Conservation (phyloP, 2,797 vertebrate genomes). For the Atherinosoma microstoma region DNA sequence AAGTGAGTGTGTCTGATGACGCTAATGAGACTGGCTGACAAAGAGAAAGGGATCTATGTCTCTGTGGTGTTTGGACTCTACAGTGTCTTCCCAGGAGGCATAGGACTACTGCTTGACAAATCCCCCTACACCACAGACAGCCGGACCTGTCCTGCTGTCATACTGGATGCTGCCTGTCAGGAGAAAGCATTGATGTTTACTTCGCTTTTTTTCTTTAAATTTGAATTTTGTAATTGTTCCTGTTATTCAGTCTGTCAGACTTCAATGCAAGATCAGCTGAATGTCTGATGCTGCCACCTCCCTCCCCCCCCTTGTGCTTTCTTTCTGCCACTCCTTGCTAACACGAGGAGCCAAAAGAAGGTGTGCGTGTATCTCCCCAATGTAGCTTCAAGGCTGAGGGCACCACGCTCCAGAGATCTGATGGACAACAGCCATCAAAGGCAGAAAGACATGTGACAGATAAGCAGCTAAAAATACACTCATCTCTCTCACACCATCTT, state of each 20-base stretch:
- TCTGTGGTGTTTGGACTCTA: slow-evolving; percentile 47
- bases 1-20: slow-evolving; percentile 22
- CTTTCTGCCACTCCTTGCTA: slow-evolving; percentile 25
- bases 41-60: slow-evolving; percentile 33
- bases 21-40: slow-evolving; percentile 66
- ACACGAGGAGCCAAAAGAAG: slow-evolving; percentile 5
- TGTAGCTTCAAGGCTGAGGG: slow-evolving; percentile 81
- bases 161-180: slow-evolving; percentile 32
- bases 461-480: slow-evolving; percentile 79
- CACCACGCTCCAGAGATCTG: slow-evolving; percentile 80
- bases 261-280: background rate
- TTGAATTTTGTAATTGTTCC: slow-evolving; percentile 1
- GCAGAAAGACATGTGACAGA: slow-evolving; percentile 68
- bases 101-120: slow-evolving; percentile 49
- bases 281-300: background rate
- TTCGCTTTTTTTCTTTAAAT: background rate
- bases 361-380: slow-evolving; percentile 66
- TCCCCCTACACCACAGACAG: slow-evolving; percentile 37
- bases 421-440: slow-evolving; percentile 82
- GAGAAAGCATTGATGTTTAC: slow-evolving; percentile 5
- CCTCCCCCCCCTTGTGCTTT: slow-evolving; percentile 1
- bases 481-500: slow-evolving; percentile 23
- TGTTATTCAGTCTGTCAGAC: background rate
- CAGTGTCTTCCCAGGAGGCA: slow-evolving; percentile 51
- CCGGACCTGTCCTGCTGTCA: slow-evolving; percentile 46